These are phyloP conservation scores for Papilio machaon DNA, from an alignment of 1,140 invertebrate species.

Conservation along the genomic window DNA sequence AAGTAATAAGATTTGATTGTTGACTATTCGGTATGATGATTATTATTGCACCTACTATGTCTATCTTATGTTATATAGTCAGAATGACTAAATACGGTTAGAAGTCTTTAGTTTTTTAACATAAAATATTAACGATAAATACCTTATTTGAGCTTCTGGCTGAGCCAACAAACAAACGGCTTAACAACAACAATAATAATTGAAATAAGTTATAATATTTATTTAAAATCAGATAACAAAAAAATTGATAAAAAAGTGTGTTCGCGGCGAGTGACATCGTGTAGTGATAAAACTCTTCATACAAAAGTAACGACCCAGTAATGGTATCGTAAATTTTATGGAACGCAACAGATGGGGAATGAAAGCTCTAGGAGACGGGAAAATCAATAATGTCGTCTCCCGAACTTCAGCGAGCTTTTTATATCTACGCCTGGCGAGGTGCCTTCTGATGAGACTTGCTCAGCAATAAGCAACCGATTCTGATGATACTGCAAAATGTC, in stretches of 20 bases:
- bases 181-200: not conserved
- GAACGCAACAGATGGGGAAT: constrained; percentile 79
- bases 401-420: constrained; percentile 64
- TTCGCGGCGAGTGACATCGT: constrained; percentile 53
- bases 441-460: constrained; percentile 45
- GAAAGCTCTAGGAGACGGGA: constrained; percentile 68
- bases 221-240: constrained; percentile 52
- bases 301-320: constrained; percentile 78
- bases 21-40: not conserved
- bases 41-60: not conserved
- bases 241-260: constrained; percentile 52
- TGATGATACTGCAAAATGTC: constrained; percentile 19
- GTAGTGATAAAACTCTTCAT: constrained; percentile 74
- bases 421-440: constrained; percentile 52
- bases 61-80: too few species aligned
- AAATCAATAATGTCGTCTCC: constrained; percentile 78
- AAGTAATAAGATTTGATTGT: constrained; percentile 4
- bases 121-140: too few species aligned
- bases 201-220: constrained; percentile 40
- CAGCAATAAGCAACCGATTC: constrained; percentile 41
- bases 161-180: too few species aligned
- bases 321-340: constrained; percentile 78
- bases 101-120: not conserved
- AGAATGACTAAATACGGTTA: not conserved
- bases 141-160: not conserved